phyloP scores from a whole-genome alignment of 2,888 invertebrate genomes.

The Pemphredon lugubris region DNA sequence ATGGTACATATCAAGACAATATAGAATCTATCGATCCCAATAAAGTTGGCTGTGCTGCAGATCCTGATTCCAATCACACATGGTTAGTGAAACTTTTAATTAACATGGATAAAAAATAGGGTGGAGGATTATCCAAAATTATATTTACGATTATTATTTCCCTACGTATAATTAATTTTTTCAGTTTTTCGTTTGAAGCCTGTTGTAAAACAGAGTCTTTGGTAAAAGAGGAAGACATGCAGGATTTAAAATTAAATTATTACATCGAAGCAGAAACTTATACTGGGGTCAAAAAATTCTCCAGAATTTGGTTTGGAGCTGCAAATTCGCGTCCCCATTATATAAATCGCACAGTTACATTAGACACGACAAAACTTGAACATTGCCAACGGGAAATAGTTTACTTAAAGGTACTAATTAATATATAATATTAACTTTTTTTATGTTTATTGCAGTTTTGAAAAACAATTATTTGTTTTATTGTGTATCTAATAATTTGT shows the following conservation, averaged over 20 bases:
- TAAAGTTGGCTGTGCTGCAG: conserved; percentile 86
- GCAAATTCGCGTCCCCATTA: conserved; percentile 83
- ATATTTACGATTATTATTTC: conserved; percentile 21
- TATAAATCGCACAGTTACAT: conserved; percentile 84
- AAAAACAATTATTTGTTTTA: not conserved
- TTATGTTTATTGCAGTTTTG: not conserved
- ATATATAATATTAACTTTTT: too few relatives aligned
- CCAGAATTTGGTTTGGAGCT: conserved; percentile 89
- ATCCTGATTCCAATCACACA: conserved; percentile 86
- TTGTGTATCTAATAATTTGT: not conserved
- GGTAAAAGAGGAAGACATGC: conserved; percentile 81
- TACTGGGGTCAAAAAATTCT: conserved; percentile 88
- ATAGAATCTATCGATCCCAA: conserved; percentile 92
- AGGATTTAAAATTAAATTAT: conserved; percentile 85
- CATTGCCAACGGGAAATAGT: conserved; percentile 90
- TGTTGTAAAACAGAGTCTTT: conserved; percentile 90
- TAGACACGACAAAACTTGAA: conserved; percentile 83
- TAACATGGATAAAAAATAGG: too few relatives aligned
- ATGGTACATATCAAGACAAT: conserved; percentile 82
- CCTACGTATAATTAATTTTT: conserved; percentile 29
- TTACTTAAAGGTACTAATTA: conserved; percentile 86
- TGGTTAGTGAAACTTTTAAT: too few relatives aligned
- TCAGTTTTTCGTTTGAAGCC: conserved; percentile 89
- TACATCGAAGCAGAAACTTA: conserved; percentile 92
- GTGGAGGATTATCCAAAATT: not conserved